phyloP scores from a whole-genome alignment of 1,140 invertebrate species.

The Aphelinus atriplicis region DNA sequence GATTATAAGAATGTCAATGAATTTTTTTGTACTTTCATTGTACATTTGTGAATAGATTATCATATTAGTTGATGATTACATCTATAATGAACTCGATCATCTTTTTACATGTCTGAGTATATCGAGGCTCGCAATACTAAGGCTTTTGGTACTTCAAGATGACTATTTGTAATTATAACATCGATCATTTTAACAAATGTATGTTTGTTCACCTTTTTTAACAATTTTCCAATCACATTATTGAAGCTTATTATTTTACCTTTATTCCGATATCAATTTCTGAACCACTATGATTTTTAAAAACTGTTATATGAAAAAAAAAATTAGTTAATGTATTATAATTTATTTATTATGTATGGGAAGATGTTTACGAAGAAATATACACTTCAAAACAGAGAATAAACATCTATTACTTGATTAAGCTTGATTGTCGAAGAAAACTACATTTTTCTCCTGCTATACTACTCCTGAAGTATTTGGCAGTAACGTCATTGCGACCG shows the following conservation, averaged over 20 bases:
- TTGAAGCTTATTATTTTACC: constrained; percentile 31
- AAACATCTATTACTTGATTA: too few relatives aligned
- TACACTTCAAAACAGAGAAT: too few relatives aligned
- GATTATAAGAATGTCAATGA: neutral
- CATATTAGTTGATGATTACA: neutral
- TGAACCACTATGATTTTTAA: constrained; percentile 1
- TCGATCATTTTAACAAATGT: constrained; percentile 31
- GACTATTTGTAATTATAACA: constrained; percentile 43
- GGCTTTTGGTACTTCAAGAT: constrained; percentile 42
- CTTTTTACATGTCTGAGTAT: constrained; percentile 49
- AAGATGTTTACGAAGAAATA: too few relatives aligned
- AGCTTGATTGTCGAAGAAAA: too few relatives aligned
- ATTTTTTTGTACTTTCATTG: constrained; percentile 26
- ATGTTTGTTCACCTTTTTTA: constrained; percentile 37
- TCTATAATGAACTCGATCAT: constrained; percentile 15
- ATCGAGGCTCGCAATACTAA: constrained; percentile 40
- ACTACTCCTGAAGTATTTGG: too few relatives aligned
- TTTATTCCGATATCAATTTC: constrained; percentile 8
- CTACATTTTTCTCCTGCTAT: too few relatives aligned
- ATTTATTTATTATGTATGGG: too few relatives aligned
- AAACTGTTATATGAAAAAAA: neutral
- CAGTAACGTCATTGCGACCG: too few relatives aligned
- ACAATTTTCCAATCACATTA: neutral
- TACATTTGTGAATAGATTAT: constrained; percentile 9
- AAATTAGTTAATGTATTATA: too few relatives aligned